Conservation (phyloP, 2,113 vertebrate species). For the Neopipo cinnamomea region DNA sequence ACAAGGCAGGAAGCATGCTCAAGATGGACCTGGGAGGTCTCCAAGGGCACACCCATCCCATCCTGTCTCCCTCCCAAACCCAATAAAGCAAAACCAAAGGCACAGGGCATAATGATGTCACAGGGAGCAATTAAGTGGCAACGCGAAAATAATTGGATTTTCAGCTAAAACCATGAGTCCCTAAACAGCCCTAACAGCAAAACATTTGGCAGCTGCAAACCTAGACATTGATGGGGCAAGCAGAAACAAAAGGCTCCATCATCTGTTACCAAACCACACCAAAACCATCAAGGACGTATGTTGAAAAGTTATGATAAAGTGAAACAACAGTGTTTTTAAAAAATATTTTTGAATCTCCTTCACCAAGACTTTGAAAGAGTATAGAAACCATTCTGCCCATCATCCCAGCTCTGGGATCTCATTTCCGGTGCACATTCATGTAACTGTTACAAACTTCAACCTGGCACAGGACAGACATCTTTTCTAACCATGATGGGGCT, state of each 20-base stretch:
- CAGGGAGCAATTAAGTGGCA: background rate
- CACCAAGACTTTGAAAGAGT: background rate
- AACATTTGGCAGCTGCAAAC: background rate
- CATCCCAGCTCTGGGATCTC: background rate
- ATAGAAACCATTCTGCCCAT: background rate
- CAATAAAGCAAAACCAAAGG: background rate
- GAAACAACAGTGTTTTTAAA: background rate
- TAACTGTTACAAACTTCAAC: background rate
- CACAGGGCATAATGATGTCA: accelerated
- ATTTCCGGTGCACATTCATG: accelerated
- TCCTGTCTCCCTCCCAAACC: background rate
- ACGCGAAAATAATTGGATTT: background rate
- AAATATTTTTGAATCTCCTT: background rate
- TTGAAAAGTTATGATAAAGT: background rate
- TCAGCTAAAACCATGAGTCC: background rate
- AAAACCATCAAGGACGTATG: background rate
- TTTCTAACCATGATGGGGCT: background rate
- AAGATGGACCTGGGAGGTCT: background rate
- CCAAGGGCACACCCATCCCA: background rate
- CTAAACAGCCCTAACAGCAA: background rate
- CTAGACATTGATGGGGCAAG: background rate
- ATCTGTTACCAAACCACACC: background rate
- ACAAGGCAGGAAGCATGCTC: background rate
- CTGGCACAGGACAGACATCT: background rate
- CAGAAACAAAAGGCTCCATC: background rate